A percentile compares a stretch with the other conserved stretches of the same genome.
phyloP scores from a whole-genome alignment of 2,797 vertebrate species.

The Agapornis canus region DNA sequence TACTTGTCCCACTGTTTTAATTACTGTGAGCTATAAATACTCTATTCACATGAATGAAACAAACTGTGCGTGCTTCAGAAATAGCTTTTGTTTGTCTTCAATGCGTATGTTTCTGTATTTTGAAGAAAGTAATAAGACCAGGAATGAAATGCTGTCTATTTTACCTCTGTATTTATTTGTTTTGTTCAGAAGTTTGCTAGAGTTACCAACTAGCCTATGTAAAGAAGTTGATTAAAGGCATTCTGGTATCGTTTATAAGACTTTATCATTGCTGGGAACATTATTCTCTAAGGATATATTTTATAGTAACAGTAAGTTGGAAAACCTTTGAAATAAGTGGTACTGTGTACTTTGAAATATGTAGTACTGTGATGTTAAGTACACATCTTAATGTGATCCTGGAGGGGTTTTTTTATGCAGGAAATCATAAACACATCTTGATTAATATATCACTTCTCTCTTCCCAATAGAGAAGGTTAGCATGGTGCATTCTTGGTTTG shows the following conservation, averaged over 20 bases:
- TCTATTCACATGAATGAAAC: conserved; percentile 66
- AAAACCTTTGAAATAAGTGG: not conserved
- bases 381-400: not conserved
- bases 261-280: not conserved
- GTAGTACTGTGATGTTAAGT: not conserved
- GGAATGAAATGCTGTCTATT: conserved; percentile 38
- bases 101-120: conserved; percentile 45
- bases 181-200: not conserved
- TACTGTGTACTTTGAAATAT: not conserved
- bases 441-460: not conserved
- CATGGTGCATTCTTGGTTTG: not conserved
- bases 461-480: not conserved
- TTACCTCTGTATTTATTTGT: conserved; percentile 14
- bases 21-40: conserved; percentile 70
- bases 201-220: not conserved
- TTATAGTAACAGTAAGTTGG: not conserved
- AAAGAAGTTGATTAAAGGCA: not conserved
- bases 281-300: not conserved
- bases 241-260: not conserved
- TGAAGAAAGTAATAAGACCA: conserved; percentile 43
- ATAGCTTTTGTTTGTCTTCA: conserved; percentile 65
- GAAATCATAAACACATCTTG: not conserved
- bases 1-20: conserved; percentile 71
- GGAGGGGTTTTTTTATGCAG: not conserved
- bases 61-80: conserved; percentile 58